These are phyloP conservation scores for Micromys minutus DNA, from an alignment of 2,113 vertebrate genomes.

Conservation along the genomic window DNA sequence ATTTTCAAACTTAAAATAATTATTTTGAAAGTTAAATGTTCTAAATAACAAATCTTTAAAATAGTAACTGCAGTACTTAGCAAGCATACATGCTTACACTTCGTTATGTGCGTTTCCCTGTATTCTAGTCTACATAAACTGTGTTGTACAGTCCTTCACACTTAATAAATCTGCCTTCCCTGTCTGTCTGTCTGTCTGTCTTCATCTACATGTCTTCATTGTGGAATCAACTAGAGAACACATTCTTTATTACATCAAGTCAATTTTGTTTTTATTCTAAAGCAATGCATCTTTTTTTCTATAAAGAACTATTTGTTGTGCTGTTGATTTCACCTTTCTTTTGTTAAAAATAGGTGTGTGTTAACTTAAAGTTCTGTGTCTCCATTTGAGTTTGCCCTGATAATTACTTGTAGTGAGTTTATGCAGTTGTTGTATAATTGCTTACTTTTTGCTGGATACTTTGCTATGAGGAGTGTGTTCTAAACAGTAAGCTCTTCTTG, in stretches of 20 bases:
- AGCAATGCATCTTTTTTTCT: conserved; percentile 13
- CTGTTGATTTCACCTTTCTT: not conserved
- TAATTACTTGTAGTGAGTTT: not conserved
- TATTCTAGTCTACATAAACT: conserved; percentile 15
- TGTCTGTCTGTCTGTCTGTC: not conserved
- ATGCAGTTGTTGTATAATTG: not conserved
- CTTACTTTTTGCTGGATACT: not conserved
- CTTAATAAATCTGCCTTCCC: not conserved
- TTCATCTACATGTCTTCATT: not conserved
- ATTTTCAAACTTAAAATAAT: conserved; percentile 28
- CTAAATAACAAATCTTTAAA: not conserved
- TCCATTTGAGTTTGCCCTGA: not conserved
- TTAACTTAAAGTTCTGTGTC: not conserved
- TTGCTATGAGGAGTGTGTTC: not conserved
- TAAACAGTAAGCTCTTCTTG: not conserved
- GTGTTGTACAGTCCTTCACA: not conserved
- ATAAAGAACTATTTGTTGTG: not conserved
- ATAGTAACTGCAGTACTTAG: not conserved
- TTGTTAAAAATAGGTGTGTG: conserved; percentile 16
- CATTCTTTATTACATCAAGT: not conserved
- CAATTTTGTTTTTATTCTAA: conserved; percentile 32
- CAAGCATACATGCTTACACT: not conserved
- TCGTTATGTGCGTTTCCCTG: not conserved
- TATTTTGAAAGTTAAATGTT: conserved; percentile 26
- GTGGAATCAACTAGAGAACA: not conserved